phyloP scores from a whole-genome alignment of 2,797 vertebrate genomes.

The Vireo griseus region DNA sequence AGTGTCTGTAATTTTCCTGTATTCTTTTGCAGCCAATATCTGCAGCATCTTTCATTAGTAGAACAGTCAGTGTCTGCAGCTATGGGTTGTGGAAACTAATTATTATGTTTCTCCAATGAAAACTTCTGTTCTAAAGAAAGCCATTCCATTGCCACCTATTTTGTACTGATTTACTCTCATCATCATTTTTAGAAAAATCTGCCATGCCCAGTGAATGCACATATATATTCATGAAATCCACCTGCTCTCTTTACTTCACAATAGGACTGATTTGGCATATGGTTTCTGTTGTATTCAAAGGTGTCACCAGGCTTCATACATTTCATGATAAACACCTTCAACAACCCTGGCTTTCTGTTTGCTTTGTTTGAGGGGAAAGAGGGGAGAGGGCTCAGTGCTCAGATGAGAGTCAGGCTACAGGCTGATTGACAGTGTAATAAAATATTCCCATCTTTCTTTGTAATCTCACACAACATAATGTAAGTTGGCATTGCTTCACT shows the following conservation, averaged over 20 bases:
- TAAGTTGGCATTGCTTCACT: not conserved
- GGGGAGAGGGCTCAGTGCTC: not conserved
- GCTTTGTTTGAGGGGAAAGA: constrained; percentile 1
- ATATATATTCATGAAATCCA: constrained; percentile 54
- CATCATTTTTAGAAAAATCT: not conserved
- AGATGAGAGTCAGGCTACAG: not conserved
- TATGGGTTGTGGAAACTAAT: not conserved
- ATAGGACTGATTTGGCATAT: constrained; percentile 43
- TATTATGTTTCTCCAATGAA: constrained; percentile 50
- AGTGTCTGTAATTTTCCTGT: constrained; percentile 16
- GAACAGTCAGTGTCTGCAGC: not conserved
- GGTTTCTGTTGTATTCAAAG: not conserved
- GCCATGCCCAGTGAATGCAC: not conserved
- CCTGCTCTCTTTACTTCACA: constrained; percentile 53
- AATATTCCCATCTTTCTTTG: constrained; percentile 48
- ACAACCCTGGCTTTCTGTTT: not conserved
- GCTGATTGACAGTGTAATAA: constrained; percentile 59
- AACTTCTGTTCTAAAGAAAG: constrained; percentile 45
- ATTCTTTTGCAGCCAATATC: constrained; percentile 27
- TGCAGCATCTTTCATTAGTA: constrained; percentile 20
- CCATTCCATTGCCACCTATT: constrained; percentile 29
- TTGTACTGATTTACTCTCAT: not conserved
- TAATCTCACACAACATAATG: constrained; percentile 39
- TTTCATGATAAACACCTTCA: constrained; percentile 20
- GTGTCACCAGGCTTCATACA: not conserved